A percentile compares a stretch with the other conserved stretches of the same genome.
These are phyloP conservation scores for Panthera tigris DNA, from an alignment of 2,113 vertebrate species.

Conservation along the genomic window DNA sequence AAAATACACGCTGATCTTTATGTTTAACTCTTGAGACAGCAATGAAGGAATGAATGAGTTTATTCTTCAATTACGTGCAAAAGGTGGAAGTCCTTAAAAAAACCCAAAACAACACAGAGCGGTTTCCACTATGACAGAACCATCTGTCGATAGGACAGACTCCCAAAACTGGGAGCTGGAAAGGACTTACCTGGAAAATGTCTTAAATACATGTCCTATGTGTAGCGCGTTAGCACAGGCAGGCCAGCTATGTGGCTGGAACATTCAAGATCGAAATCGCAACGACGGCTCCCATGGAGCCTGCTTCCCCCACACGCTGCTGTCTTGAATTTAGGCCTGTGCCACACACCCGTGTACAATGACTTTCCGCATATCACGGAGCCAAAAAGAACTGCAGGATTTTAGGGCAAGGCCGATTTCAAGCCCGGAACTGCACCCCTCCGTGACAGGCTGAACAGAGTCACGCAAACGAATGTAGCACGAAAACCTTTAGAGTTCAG, in stretches of 20 bases:
- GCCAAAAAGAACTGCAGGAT: not conserved
- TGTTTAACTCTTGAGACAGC: constrained; percentile 26
- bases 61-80: not conserved
- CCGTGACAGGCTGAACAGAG: not conserved
- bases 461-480: not conserved
- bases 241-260: not conserved
- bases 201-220: not conserved
- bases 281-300: not conserved
- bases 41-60: not conserved
- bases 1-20: constrained; percentile 49
- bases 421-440: not conserved
- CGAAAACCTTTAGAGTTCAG: not conserved
- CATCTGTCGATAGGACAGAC: not conserved
- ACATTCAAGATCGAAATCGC: not conserved
- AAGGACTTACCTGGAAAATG: not conserved
- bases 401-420: not conserved
- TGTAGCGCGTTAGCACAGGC: accelerated
- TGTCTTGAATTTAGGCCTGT: not conserved
- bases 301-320: not conserved
- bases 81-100: not conserved
- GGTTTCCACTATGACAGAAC: not conserved
- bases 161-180: not conserved
- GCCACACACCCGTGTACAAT: not conserved
- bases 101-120: not conserved
- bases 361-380: not conserved